Percentiles rank a stretch among this genome's conserved stretches.
Conservation (phyloP, 1,140 invertebrate species). For the Lepidotrigona ventralis region DNA sequence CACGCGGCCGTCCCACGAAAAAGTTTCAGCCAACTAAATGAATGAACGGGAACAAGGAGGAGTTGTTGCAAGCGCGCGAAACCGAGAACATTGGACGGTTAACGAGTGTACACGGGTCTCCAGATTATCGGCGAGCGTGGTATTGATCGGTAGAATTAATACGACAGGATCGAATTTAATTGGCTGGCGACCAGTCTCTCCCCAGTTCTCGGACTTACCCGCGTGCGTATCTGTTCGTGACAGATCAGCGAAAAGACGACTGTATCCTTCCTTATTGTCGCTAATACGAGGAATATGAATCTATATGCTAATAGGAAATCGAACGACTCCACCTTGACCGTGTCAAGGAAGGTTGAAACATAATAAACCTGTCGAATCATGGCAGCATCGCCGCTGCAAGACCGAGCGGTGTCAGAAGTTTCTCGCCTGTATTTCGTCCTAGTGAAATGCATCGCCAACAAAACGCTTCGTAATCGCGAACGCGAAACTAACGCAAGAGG, state of each 20-base stretch:
- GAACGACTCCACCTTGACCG: too few relatives aligned
- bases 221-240: not conserved
- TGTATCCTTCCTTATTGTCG: too few relatives aligned
- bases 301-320: too few relatives aligned
- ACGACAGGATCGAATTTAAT: not conserved
- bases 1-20: not conserved
- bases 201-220: not conserved
- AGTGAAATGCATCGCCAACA: not conserved
- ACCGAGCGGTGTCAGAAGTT: too few relatives aligned
- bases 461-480: not conserved
- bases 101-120: not conserved
- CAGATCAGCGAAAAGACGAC: not conserved
- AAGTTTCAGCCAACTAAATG: not conserved
- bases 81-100: not conserved
- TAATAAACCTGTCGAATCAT: too few relatives aligned
- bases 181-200: not conserved
- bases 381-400: too few relatives aligned
- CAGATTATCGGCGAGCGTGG: not conserved
- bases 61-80: not conserved
- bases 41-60: not conserved
- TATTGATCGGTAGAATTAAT: slow-evolving; percentile 11
- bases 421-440: not conserved
- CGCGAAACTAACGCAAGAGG: not conserved
- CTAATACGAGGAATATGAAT: too few relatives aligned
- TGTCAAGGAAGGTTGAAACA: too few relatives aligned